A percentile compares a stretch with the other conserved stretches of the same genome.
Evolutionary conservation across 2,888 invertebrate genomes (phyloP).

Genomic region (Brachyopa scutellaris): DNA sequence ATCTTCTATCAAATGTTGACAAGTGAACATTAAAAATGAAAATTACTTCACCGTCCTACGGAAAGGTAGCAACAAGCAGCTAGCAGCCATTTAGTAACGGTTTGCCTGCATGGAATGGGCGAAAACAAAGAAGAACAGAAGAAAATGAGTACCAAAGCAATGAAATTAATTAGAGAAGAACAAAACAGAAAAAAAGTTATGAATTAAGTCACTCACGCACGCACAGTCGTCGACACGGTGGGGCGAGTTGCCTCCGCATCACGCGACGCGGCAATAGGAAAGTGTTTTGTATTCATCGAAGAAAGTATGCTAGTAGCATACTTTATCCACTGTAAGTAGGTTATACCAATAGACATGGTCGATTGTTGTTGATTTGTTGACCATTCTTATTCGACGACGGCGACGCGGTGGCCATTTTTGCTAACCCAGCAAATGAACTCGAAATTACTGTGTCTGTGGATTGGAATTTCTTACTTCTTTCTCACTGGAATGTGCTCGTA

Average conservation of each 20-base stretch:
- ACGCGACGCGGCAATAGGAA: slow-evolving; percentile 25
- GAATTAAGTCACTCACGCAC: slow-evolving; percentile 56
- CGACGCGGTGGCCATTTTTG: slow-evolving; percentile 35
- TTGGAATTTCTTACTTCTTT: slow-evolving; percentile 53
- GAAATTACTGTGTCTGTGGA: slow-evolving; percentile 35
- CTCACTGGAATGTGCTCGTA: slow-evolving; percentile 47
- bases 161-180: slow-evolving; percentile 42
- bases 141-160: slow-evolving; percentile 9
- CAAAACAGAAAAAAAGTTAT: slow-evolving; percentile 28
- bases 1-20: neutral
- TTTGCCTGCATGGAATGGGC: neutral
- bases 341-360: slow-evolving; percentile 52
- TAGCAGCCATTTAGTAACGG: neutral
- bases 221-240: neutral
- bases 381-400: slow-evolving; percentile 41
- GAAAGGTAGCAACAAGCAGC: no score
- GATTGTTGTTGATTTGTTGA: slow-evolving; percentile 56
- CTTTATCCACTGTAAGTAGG: slow-evolving; percentile 45
- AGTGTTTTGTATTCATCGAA: slow-evolving; percentile 58
- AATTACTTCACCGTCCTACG: slow-evolving; percentile 7
- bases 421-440: slow-evolving; percentile 24
- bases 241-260: neutral
- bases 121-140: slow-evolving; percentile 12
- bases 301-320: slow-evolving; percentile 65
- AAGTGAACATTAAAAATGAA: neutral